Base-by-base conservation (phyloP, 2,888 invertebrate species). In the Idaea straminata region DNA sequence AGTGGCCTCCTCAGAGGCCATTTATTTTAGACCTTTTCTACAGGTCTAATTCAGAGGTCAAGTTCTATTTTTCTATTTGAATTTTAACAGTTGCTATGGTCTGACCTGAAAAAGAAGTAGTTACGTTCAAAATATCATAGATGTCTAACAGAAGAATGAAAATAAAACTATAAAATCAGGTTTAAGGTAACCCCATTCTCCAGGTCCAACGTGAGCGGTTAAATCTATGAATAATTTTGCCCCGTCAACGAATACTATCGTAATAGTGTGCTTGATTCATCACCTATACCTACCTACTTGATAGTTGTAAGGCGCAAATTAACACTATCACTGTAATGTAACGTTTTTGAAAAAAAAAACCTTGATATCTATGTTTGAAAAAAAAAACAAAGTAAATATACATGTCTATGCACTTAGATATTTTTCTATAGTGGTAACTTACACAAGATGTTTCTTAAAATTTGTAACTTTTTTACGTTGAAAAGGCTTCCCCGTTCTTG, bases 381-480 rank as follows among this genome's bases (percentile, higher is more conserved):
- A 25, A 25, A 25, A 25, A 2, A 25, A 25, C 25, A 25, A 25
- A 25, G 25, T 25, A 25, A 25, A 25, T 25, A 25, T 47, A 7
- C 47, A 7, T 47, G 13, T 10, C 5, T 36, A 36, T 5, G 36
- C 10, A 36, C 36, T 36, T 36, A 7, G 47, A 47, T 47, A 47
- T 47, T 47, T 47, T 25, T 25, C 25, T 25, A 25, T 25, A 25
- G 25, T 25, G 25, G 3, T 25, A 25, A 25, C 25, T 25, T 25
- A 25, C 25, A 25, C 25, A 25, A 25, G 25, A 25, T 25, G 25
- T 25, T 25, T 25, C 25, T 25, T 25, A 25, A 25, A 25, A 25
- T 25, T 25, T 25, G 25, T 25, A 25, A 57, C 15, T 57, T 13
- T 57, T 57, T 47, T 62, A 47, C 64, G 13, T 59, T 62, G 67